These are phyloP conservation scores for Lota lota DNA, from an alignment of 2,113 vertebrate genomes.

Conservation along the genomic window DNA sequence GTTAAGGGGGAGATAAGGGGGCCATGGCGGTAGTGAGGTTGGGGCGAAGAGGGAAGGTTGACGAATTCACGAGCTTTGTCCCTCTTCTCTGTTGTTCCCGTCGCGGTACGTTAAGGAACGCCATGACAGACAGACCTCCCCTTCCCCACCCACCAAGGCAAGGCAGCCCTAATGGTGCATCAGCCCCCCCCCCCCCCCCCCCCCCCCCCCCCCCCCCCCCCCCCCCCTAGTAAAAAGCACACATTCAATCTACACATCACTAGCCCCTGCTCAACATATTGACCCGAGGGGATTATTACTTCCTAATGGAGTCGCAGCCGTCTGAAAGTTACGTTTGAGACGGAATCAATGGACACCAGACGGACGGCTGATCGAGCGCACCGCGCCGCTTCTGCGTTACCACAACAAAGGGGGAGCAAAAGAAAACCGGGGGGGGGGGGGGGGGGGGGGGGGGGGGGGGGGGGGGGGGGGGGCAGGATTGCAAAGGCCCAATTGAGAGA, in stretches of 20 bases:
- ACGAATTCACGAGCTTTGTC: too few species aligned
- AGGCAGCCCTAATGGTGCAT: too few species aligned
- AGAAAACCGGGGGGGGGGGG: not conserved
- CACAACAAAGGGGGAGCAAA: constrained; percentile 4
- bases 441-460: not conserved
- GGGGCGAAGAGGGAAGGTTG: too few species aligned
- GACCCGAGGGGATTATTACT: constrained; percentile 51
- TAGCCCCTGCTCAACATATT: constrained; percentile 46
- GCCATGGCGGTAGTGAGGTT: too few species aligned
- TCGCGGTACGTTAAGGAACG: too few species aligned
- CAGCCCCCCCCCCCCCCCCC: not conserved
- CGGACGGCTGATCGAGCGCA: constrained; percentile 45
- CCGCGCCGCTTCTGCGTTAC: constrained; percentile 43
- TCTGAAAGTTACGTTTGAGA: constrained; percentile 67
- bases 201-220: not conserved
- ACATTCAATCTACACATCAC: not conserved
- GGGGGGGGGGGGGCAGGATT: constrained; percentile 7
- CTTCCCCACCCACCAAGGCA: too few species aligned
- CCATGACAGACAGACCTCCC: too few species aligned
- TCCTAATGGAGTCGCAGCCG: constrained; percentile 63
- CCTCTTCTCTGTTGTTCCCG: too few species aligned
- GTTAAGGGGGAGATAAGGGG: too few species aligned
- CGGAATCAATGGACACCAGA: constrained; percentile 62
- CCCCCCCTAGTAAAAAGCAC: not conserved
- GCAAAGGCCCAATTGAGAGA: constrained; percentile 39